Conservation (phyloP, 92 coral and sea anemone species). For the Phenganax stokvisi region DNA sequence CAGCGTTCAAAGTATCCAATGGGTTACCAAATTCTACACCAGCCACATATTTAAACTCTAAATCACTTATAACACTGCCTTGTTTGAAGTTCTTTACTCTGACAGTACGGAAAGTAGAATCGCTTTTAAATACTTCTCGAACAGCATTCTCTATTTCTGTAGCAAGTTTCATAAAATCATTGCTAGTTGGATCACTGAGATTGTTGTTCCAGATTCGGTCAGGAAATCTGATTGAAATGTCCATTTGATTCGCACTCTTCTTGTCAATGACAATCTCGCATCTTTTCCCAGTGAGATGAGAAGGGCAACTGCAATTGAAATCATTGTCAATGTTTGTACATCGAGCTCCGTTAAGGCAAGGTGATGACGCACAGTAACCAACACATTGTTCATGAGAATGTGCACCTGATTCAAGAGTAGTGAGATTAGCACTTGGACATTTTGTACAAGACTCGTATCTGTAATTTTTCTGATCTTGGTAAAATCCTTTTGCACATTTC, state of each 20-base stretch:
- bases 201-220: slow-evolving; percentile 34
- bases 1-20: slow-evolving; percentile 10
- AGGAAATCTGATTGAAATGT: slow-evolving; percentile 26
- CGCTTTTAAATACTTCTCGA: slow-evolving; percentile 35
- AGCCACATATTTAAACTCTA: slow-evolving; percentile 30
- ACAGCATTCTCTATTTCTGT: slow-evolving; percentile 33
- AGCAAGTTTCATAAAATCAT: slow-evolving; percentile 39
- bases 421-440: slow-evolving; percentile 42
- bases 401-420: slow-evolving; percentile 39
- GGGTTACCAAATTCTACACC: slow-evolving; percentile 32
- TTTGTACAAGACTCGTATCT: slow-evolving; percentile 36
- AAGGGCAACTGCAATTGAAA: slow-evolving; percentile 43
- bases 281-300: slow-evolving; percentile 28
- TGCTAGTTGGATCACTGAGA: slow-evolving; percentile 26
- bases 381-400: slow-evolving; percentile 39
- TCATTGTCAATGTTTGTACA: slow-evolving; percentile 38
- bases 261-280: slow-evolving; percentile 38
- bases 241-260: slow-evolving; percentile 38
- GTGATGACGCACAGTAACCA: slow-evolving; percentile 42
- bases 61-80: slow-evolving; percentile 42
- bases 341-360: slow-evolving; percentile 49
- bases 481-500: slow-evolving; percentile 30
- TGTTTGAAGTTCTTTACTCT: slow-evolving; percentile 30
- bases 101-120: slow-evolving; percentile 43
- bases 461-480: slow-evolving; percentile 17